Base-by-base conservation (phyloP, 2,113 vertebrate species). In the Chaenogobius annularis region DNA sequence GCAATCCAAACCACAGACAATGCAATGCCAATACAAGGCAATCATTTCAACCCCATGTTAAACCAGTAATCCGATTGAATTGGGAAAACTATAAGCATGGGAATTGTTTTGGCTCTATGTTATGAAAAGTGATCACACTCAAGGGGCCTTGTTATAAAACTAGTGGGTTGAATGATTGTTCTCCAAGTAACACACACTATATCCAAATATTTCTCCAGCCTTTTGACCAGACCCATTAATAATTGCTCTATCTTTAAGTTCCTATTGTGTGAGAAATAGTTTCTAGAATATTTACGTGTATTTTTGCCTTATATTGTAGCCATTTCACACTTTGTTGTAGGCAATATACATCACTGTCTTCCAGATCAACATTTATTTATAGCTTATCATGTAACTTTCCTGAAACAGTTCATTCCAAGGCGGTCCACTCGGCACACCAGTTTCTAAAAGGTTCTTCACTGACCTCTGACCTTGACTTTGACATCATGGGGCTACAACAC, bases 81-180 rank as follows among this genome's bases (percentile, higher is more conserved):
- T 75, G 59, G 61, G 70, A 83, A 68, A 72, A 76, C 65, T 59
- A 73, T 82, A 35, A 58, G 56, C 59, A 78, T 73, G 71, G 72
- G 66, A 84, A 82, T 82, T 69, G 50, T 70, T 78, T 75, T 85
- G 84, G 76, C 37, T 52, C 82, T 46, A 63, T 66, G 77, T 80
- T 78, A 89, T 88, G 83, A 86, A 85, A 85, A 79, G 71, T 80
- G 73, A 84, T 73, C 20, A 73, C 67, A 56, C 56, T 72, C 69
- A 72, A 43, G 65, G 74, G 66, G 40, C 50, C 10, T 66, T 79
- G 52, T 81, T 82, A 71, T 48, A 83, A 75, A 73, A 70, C 43
- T 62, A 63, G 73, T 80, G 74, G 77, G 81, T 83, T 71, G 63
- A 44, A 70, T 83, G 80, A 81, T 83, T 88, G 75, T 66, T 79